Conservation (phyloP, 2,113 vertebrate species). For the Geococcyx californianus region DNA sequence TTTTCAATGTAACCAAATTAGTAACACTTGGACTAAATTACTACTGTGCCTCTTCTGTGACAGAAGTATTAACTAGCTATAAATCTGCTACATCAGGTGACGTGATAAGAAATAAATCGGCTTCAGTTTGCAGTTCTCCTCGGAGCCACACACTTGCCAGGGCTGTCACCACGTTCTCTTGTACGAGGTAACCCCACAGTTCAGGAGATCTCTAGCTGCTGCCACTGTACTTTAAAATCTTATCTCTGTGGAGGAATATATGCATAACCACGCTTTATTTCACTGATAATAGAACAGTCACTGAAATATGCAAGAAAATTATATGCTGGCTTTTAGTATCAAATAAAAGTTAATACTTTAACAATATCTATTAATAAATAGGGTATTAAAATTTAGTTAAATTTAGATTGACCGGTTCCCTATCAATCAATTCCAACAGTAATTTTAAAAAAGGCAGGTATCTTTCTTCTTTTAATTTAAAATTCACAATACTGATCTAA, state of each 20-base stretch:
- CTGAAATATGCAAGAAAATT: neutral
- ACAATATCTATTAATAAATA: neutral
- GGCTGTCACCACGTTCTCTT: neutral
- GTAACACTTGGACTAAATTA: neutral
- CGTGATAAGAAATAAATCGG: neutral
- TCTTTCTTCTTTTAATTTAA: neutral
- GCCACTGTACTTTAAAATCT: neutral
- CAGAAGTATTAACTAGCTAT: neutral
- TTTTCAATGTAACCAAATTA: neutral
- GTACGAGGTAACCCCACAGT: neutral
- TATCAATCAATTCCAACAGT: neutral
- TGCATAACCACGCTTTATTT: neutral
- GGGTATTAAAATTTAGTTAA: neutral
- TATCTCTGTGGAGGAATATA: neutral
- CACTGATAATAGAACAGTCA: neutral
- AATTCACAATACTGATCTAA: neutral
- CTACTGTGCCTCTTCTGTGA: neutral
- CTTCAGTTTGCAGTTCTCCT: neutral
- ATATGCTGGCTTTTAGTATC: neutral
- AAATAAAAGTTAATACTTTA: neutral
- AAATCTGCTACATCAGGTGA: neutral
- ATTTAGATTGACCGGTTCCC: neutral
- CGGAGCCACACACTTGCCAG: neutral
- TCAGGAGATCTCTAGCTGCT: neutral
- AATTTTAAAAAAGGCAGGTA: neutral